Evolutionary conservation across 1,140 invertebrate genomes (phyloP), one percentile per base, ranked within the genome.

Genomic region (Aphidius gifuensis): DNA sequence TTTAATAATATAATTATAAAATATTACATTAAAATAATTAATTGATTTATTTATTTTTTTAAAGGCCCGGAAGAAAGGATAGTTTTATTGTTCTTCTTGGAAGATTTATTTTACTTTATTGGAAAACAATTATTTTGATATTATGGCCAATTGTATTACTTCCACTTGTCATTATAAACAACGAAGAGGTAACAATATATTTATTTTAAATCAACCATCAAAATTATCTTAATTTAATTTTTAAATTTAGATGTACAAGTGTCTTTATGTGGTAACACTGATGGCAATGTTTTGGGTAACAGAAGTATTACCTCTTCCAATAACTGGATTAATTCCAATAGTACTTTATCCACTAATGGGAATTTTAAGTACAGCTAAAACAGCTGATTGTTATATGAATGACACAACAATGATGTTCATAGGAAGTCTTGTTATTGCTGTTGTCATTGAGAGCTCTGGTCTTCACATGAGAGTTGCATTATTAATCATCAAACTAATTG

Each of bases 201-300:
- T 8, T 44, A 44, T 11, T 44, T 44, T 44, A 6, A 6, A 6
- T 44, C 43, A 44, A 44, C 43, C 1, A 44, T 9, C 9, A 9
- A 44, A 44, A 6, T 44, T 7, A 44, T 44, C n/a, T 7, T 44
- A 6, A 9, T 44, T 44, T 44, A 44, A 44, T 44, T 44, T 44
- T 7, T 44, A 9, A 44, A 9, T 7, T 32, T 59, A 78, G 77
- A 74, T 73, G 71, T 76, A 75, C 58, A 68, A 62, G 59, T 88
- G 87, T 68, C 77, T 83, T 0, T 89, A 85, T 69, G 80, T 84
- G 0, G 78, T 89, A 7, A 58, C 81, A 0, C 43, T 89, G 45
- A 88, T 89, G 85, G 86, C 85, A 1, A 66, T 86, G 39, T 90
- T 81, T 65, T 90, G 87, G 87, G 83, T 89, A 70, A 85, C 86